A percentile compares a stretch with the other conserved stretches of the same genome.
phyloP scores from a whole-genome alignment of 2,797 vertebrate genomes.

The Todus mexicanus region DNA sequence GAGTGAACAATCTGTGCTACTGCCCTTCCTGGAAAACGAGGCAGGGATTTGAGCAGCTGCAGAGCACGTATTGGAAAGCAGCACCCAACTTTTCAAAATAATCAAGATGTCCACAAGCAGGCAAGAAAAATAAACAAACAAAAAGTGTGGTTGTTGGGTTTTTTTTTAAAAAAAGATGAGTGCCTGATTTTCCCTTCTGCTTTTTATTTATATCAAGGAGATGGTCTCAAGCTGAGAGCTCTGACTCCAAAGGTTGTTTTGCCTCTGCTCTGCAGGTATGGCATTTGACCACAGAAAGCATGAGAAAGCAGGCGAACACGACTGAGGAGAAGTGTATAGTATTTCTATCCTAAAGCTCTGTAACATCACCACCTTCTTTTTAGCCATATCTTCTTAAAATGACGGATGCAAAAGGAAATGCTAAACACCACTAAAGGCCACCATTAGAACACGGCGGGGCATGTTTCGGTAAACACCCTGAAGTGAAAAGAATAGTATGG shows the following conservation, averaged over 20 bases:
- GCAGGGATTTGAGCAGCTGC: neutral
- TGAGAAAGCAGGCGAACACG: neutral
- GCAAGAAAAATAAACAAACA: neutral
- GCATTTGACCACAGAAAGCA: neutral
- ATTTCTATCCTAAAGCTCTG: neutral
- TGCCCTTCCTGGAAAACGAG: neutral
- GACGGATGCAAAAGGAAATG: neutral
- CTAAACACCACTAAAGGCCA: neutral
- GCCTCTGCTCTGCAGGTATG: neutral
- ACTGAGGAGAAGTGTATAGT: neutral
- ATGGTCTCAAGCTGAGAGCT: neutral
- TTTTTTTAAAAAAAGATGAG: neutral
- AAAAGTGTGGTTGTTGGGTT: neutral
- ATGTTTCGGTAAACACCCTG: neutral
- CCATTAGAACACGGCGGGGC: neutral
- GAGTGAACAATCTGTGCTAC: neutral
- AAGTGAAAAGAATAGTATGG: neutral
- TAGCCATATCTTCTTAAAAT: neutral
- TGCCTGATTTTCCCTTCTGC: neutral
- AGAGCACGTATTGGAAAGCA: neutral
- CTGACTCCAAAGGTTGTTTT: neutral
- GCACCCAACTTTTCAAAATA: neutral
- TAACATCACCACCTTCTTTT: neutral
- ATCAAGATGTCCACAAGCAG: neutral
- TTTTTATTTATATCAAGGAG: neutral